Conservation (phyloP, 1,140 invertebrate genomes). For the Homalodisca vitripennis region DNA sequence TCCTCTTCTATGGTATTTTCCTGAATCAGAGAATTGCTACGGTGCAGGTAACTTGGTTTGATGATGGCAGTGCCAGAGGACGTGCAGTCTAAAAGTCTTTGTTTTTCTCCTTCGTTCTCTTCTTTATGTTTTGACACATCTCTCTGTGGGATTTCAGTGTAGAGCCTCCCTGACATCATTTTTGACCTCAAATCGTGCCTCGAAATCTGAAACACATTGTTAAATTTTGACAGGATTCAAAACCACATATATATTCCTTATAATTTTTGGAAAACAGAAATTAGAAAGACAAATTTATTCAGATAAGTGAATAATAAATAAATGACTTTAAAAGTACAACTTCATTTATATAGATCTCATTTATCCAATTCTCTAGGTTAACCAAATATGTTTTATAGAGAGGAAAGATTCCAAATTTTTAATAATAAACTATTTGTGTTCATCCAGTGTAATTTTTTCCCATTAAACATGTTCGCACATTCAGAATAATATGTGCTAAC, state of each 20-base stretch:
- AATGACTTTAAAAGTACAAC: too few species aligned
- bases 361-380: too few species aligned
- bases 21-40: conserved; percentile 26
- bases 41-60: not conserved
- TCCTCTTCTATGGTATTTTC: conserved; percentile 29
- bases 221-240: too few species aligned
- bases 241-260: not conserved
- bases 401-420: too few species aligned
- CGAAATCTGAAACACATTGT: conserved; percentile 1
- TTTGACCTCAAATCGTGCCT: conserved; percentile 12
- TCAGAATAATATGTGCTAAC: too few species aligned
- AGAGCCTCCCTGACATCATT: conserved; percentile 10
- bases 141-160: conserved; percentile 10
- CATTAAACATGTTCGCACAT: too few species aligned
- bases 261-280: not conserved
- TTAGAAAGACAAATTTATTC: not conserved
- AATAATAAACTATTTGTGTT: too few species aligned
- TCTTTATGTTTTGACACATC: not conserved
- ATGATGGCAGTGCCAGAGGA: too few species aligned
- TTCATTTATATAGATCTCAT: too few species aligned
- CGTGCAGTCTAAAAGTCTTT: not conserved
- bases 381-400: too few species aligned
- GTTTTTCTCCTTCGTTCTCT: too few species aligned
- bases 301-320: not conserved
- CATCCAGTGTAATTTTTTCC: too few species aligned